Evolutionary conservation across 2,888 invertebrate genomes (phyloP), one percentile per base, ranked within the genome.

Genomic region (Auanema sp.): DNA sequence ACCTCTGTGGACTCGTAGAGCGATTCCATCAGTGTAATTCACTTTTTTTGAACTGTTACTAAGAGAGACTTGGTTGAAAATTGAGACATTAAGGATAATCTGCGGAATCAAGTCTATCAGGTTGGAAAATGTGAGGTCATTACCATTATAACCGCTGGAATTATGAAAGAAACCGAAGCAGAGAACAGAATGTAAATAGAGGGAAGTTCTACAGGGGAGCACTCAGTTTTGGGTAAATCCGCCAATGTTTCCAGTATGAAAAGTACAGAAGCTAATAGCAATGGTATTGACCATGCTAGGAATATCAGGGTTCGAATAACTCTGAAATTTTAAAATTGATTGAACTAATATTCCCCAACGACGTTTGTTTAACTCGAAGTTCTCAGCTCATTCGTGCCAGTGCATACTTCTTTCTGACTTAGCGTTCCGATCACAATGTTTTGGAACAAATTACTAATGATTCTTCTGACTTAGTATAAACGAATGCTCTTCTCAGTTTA

Each of bases 231-330:
- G 23, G 58, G 56, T 14, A 18, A 18, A 18, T 49, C 49, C 51
- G 65, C 64, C n/a, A 58, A 52, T 21, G 66, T 66, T 52, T 71
- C 68, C 40, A 71, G 63, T 52, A 95, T 91, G 58, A 96, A 87
- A 1, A 96, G 95, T 43, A 95, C 95, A 84, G 94, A 92, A 84
- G 95, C 95, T 76, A 97, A 93, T 76, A 93, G 90, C 84, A 93
- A 93, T 64, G 93, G 92, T 64, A 94, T 88, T 68, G 93, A 90
- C 97, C 97, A 97, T 18, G 95, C 90, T 6, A 81, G 72, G 21
- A 72, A 70, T n/a, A 78, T 79, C 65, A 78, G 79, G 11, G 78
- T 63, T 52, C 76, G 75, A 47, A 77, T 79, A 54, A 81, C 72
- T 60, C 79, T 80, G 62, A 49, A 70, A 65, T 33, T 33, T 8